Evolutionary conservation across 2,888 invertebrate genomes (phyloP).

Genomic region (Nudaria mundana): DNA sequence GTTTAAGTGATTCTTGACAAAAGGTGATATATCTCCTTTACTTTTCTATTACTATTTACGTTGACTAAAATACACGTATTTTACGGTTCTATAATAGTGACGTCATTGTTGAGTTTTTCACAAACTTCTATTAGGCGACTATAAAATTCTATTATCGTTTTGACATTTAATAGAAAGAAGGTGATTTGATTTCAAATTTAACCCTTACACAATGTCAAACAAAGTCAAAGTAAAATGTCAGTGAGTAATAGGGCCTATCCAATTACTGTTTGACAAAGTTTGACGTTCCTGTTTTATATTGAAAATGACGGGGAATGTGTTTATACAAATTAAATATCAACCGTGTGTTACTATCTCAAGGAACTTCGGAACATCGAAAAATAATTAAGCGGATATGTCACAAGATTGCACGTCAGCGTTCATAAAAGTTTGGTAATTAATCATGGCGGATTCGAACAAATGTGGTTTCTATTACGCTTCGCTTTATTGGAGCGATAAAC

Average conservation of each 20-base stretch:
- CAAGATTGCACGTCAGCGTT: constrained; percentile 27
- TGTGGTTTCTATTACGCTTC: constrained; percentile 34
- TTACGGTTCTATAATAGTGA: too few species aligned
- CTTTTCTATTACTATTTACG: too few species aligned
- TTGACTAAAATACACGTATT: too few species aligned
- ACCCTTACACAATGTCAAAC: too few species aligned
- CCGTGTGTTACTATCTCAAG: constrained; percentile 26
- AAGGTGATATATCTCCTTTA: too few species aligned
- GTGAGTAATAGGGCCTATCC: neutral
- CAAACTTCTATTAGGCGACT: too few species aligned
- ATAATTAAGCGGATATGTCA: constrained; percentile 30
- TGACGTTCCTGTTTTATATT: constrained; percentile 24
- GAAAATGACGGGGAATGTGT: constrained; percentile 15
- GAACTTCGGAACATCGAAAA: constrained; percentile 26
- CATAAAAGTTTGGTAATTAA: constrained; percentile 43
- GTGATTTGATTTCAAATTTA: too few species aligned
- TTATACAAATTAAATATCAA: constrained; percentile 27
- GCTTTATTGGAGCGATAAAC: constrained; percentile 37
- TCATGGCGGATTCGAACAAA: constrained; percentile 26
- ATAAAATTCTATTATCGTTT: too few species aligned
- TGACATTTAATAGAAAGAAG: too few species aligned
- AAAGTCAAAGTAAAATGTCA: neutral
- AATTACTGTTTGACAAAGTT: constrained; percentile 23
- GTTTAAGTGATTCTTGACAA: too few species aligned
- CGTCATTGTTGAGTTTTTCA: too few species aligned